phyloP scores from a whole-genome alignment of 2,113 vertebrate species.

The Vulpes lagopus region DNA sequence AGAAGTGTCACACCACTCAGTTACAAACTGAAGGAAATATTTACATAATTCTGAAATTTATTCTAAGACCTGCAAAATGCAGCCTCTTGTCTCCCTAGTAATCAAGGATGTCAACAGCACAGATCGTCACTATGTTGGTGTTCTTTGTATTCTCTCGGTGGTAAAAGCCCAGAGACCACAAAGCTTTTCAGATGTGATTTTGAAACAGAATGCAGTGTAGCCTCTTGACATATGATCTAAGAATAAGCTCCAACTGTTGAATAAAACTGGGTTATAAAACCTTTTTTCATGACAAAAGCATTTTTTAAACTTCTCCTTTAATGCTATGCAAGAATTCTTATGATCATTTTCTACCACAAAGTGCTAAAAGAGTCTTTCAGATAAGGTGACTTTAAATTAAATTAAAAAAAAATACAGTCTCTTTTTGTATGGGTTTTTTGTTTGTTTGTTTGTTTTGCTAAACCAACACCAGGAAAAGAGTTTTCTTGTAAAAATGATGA shows the following conservation, averaged over 20 bases:
- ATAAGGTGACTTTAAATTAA: slow-evolving; percentile 1
- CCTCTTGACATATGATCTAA: background rate
- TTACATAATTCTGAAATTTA: slow-evolving; percentile 1
- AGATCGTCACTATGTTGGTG: background rate
- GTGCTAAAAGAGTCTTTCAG: background rate
- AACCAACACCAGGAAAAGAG: background rate
- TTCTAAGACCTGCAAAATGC: background rate
- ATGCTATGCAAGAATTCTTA: background rate
- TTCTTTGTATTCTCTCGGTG: background rate
- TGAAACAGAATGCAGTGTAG: background rate
- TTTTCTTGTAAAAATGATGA: slow-evolving; percentile 11
- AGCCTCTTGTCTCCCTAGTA: background rate
- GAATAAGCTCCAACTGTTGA: background rate
- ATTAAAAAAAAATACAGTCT: slow-evolving; percentile 35
- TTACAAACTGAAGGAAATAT: background rate
- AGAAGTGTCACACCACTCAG: background rate
- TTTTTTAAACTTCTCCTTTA: background rate
- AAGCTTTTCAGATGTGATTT: background rate
- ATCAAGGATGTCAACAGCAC: background rate
- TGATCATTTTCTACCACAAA: slow-evolving; percentile 32
- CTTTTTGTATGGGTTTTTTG: background rate
- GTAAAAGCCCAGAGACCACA: background rate
- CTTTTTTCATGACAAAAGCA: background rate
- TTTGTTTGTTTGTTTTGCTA: background rate
- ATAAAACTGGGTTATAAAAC: background rate